phyloP scores from a whole-genome alignment of 2,113 vertebrate species.

The Pollimyrus isidori region DNA sequence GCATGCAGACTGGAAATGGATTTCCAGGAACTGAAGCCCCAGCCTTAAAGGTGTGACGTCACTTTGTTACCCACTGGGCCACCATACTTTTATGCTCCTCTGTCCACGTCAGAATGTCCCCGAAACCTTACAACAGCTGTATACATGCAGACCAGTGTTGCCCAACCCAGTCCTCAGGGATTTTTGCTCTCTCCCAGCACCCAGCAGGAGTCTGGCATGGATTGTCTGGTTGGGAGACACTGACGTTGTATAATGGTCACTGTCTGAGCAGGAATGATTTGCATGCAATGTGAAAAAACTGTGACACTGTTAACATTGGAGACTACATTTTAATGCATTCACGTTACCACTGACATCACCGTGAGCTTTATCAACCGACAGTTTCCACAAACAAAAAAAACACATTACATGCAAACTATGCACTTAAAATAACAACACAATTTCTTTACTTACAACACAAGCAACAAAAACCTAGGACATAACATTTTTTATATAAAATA shows the following conservation, averaged over 20 bases:
- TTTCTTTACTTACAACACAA: neutral
- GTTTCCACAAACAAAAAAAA: neutral
- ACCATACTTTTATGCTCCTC: neutral
- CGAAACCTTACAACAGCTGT: neutral
- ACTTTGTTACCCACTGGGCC: neutral
- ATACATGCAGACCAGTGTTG: neutral
- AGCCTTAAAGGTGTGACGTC: neutral
- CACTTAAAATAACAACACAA: neutral
- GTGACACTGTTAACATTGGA: neutral
- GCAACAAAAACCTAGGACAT: neutral
- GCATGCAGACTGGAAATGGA: neutral
- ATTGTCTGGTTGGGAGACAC: neutral
- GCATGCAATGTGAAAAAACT: neutral
- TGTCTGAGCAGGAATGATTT: neutral
- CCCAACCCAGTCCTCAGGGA: neutral
- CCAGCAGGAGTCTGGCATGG: neutral
- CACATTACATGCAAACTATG: neutral
- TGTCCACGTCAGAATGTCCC: neutral
- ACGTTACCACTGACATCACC: neutral
- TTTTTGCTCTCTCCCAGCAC: neutral
- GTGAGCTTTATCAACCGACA: neutral
- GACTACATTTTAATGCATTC: neutral
- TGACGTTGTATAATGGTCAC: neutral
- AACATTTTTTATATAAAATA: conserved; percentile 11
- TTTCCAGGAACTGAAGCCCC: neutral